These are phyloP conservation scores for Ernsta delagoae DNA, from an alignment of 2,888 invertebrate genomes.

Conservation along the genomic window DNA sequence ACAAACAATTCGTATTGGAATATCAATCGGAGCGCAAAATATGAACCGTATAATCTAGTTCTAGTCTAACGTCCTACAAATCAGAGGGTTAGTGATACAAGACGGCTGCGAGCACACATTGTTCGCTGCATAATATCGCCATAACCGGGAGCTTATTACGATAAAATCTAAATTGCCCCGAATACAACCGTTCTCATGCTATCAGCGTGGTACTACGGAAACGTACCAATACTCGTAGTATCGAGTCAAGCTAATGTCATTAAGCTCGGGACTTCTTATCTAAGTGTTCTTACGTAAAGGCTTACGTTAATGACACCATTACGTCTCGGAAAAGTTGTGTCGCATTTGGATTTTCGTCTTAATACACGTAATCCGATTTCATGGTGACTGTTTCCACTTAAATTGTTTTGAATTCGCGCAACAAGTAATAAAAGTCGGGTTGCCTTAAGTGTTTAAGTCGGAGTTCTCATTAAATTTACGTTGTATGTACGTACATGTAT, in stretches of 20 bases:
- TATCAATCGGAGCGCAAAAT: too few species aligned
- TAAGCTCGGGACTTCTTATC: slow-evolving; percentile 69
- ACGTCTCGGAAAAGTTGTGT: slow-evolving; percentile 33
- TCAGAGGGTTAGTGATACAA: background rate
- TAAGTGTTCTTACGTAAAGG: slow-evolving; percentile 60
- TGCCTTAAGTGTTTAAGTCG: slow-evolving; percentile 8
- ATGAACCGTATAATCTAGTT: background rate
- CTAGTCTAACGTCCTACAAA: slow-evolving; percentile 2
- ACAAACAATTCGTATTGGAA: too few species aligned
- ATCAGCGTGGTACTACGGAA: slow-evolving; percentile 46
- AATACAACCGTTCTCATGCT: slow-evolving; percentile 30
- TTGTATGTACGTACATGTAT: background rate
- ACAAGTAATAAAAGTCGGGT: slow-evolving; percentile 23
- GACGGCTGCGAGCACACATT: background rate
- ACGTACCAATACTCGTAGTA: slow-evolving; percentile 49
- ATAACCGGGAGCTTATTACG: background rate
- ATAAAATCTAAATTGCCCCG: slow-evolving; percentile 27
- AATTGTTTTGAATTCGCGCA: slow-evolving; percentile 30
- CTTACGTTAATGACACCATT: slow-evolving; percentile 72
- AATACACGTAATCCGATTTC: slow-evolving; percentile 34
- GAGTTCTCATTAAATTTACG: background rate
- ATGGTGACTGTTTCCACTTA: slow-evolving; percentile 24
- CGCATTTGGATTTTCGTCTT: slow-evolving; percentile 33
- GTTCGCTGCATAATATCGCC: background rate
- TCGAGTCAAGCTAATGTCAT: slow-evolving; percentile 67